These are phyloP conservation scores for Limnothrissa miodon DNA, from an alignment of 2,113 vertebrate species.

Conservation along the genomic window DNA sequence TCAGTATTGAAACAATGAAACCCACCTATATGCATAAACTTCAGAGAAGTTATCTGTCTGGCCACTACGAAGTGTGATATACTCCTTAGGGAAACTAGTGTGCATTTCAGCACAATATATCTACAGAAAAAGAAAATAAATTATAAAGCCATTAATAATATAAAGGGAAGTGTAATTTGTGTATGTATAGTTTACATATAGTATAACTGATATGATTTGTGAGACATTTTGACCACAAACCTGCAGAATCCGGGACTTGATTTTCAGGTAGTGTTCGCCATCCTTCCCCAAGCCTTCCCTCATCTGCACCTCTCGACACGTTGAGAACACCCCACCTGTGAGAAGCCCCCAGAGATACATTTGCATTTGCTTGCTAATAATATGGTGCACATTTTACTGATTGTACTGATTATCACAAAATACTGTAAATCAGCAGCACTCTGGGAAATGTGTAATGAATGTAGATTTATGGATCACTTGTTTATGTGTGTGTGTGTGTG, in stretches of 20 bases:
- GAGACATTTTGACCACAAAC: conserved; percentile 59
- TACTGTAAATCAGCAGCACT: neutral
- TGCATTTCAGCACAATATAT: conserved; percentile 90
- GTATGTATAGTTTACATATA: neutral
- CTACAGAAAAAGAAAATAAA: conserved; percentile 62
- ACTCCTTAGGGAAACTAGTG: conserved; percentile 84
- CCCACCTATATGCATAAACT: conserved; percentile 86
- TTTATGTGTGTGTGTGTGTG: neutral
- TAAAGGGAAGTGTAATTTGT: neutral
- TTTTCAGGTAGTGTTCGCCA: conserved; percentile 83
- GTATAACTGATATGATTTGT: conserved; percentile 15
- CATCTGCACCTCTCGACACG: conserved; percentile 85
- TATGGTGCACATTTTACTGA: neutral
- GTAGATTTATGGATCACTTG: neutral
- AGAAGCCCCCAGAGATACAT: conserved; percentile 29
- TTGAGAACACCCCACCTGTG: conserved; percentile 80
- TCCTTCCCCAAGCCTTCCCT: conserved; percentile 78
- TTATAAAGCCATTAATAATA: neutral
- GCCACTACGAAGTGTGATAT: conserved; percentile 83
- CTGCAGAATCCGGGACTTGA: conserved; percentile 84
- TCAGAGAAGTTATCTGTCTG: conserved; percentile 96
- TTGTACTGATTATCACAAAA: no score
- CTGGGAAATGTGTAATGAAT: no score
- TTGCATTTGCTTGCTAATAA: neutral
- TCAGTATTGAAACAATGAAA: neutral